Evolutionary conservation across 1,140 invertebrate genomes (phyloP).

Genomic region (Neuroterus valhalla): DNA sequence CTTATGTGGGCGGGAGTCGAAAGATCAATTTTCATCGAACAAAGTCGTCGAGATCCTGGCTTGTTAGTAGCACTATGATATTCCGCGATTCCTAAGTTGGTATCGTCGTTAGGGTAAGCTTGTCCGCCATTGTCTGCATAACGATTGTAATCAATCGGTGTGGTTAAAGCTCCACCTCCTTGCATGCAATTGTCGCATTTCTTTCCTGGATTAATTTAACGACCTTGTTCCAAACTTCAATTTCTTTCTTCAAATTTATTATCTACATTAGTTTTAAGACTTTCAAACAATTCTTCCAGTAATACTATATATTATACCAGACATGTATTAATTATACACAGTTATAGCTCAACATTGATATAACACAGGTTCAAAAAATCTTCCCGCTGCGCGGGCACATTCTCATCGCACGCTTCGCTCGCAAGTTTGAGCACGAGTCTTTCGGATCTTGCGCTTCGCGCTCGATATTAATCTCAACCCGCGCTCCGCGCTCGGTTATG

Average conservation of each 20-base stretch:
- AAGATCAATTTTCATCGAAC: conserved; percentile 58
- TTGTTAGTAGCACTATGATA: conserved; percentile 51
- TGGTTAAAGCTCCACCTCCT: conserved; percentile 45
- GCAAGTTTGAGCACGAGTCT: no score
- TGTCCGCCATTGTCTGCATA: conserved; percentile 63
- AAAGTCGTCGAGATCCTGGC: conserved; percentile 43
- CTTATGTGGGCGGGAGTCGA: conserved; percentile 48
- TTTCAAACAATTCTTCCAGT: no score
- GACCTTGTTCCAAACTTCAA: conserved; percentile 17
- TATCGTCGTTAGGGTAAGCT: conserved; percentile 59
- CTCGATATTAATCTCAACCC: no score
- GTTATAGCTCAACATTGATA: no score
- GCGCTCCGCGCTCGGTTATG: no score
- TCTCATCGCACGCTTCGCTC: no score
- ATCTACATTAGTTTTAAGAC: no score
- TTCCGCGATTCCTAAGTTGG: conserved; percentile 50
- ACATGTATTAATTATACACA: no score
- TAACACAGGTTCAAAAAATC: no score
- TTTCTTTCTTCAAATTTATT: conserved; percentile 31
- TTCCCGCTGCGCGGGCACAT: no score
- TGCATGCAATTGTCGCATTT: not conserved
- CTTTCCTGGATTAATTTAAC: not conserved
- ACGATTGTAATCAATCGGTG: conserved; percentile 67
- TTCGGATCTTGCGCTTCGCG: no score
- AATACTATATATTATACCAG: no score